Conservation (phyloP, 2,797 vertebrate species). For the Notamacropus eugenii region DNA sequence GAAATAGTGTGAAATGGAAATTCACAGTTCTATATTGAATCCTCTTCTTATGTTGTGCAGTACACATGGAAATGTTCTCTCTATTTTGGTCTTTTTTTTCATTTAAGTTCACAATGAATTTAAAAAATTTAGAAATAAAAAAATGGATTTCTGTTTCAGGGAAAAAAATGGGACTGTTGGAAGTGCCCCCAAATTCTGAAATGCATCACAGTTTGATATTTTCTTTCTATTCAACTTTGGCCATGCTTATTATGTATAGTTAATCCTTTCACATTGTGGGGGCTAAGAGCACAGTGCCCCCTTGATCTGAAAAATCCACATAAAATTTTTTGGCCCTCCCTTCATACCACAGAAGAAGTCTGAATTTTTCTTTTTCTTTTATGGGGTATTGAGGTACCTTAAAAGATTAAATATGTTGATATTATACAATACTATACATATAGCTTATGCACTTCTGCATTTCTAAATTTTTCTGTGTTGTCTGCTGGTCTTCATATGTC, state of each 20-base stretch:
- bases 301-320: not conserved
- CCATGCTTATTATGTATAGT: not conserved
- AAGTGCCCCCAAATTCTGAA: not conserved
- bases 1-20: not conserved
- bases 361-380: not conserved
- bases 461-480: not conserved
- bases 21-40: not conserved
- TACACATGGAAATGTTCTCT: not conserved
- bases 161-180: not conserved
- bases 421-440: not conserved
- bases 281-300: not conserved
- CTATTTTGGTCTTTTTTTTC: not conserved
- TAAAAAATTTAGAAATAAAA: not conserved
- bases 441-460: not conserved
- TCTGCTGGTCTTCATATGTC: not conserved
- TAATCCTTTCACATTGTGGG: not conserved
- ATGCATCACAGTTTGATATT: not conserved
- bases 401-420: not conserved
- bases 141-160: not conserved
- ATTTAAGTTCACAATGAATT: not conserved
- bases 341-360: not conserved
- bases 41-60: not conserved
- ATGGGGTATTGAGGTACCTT: not conserved
- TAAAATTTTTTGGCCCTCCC: not conserved
- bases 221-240: not conserved